Conservation (phyloP, 2,888 invertebrate species). For the Lasioglossum calceatum region DNA sequence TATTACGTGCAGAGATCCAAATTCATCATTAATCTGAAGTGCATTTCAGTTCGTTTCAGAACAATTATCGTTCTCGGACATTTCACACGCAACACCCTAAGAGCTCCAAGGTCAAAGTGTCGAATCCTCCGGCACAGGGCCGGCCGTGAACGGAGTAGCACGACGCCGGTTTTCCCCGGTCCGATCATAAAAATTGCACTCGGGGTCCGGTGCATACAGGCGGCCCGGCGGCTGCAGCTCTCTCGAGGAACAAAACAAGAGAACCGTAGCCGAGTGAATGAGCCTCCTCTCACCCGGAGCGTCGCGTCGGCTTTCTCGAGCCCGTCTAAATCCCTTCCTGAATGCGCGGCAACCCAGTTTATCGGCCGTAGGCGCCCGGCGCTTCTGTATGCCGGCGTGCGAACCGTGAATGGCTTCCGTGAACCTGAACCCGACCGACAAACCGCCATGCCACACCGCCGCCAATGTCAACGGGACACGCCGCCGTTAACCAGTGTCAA, state of each 20-base stretch:
- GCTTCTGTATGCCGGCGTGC: slow-evolving; percentile 73
- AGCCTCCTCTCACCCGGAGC: neutral
- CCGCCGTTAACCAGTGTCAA: slow-evolving; percentile 56
- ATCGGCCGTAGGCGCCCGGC: slow-evolving; percentile 75
- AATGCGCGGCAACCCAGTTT: slow-evolving; percentile 69
- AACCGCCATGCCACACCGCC: slow-evolving; percentile 58
- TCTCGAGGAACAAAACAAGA: slow-evolving; percentile 21
- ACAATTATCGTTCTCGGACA: too few relatives aligned
- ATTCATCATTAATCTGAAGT: too few relatives aligned
- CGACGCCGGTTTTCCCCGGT: neutral
- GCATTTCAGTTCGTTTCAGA: too few relatives aligned
- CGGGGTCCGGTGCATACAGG: neutral
- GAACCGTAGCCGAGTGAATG: slow-evolving; percentile 22
- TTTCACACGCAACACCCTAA: too few relatives aligned
- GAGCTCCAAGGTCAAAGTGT: too few relatives aligned
- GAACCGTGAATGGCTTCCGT: slow-evolving; percentile 78
- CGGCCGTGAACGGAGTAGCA: neutral
- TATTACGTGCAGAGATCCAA: too few relatives aligned
- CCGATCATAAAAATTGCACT: neutral
- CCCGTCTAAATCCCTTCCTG: slow-evolving; percentile 55
- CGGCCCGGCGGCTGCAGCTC: neutral
- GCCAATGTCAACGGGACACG: slow-evolving; percentile 55
- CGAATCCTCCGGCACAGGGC: too few relatives aligned
- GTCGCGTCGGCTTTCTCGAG: slow-evolving; percentile 25
- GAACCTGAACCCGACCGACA: slow-evolving; percentile 66